These are phyloP conservation scores for Limenitis camilla DNA, from an alignment of 2,888 invertebrate species.

Conservation along the genomic window DNA sequence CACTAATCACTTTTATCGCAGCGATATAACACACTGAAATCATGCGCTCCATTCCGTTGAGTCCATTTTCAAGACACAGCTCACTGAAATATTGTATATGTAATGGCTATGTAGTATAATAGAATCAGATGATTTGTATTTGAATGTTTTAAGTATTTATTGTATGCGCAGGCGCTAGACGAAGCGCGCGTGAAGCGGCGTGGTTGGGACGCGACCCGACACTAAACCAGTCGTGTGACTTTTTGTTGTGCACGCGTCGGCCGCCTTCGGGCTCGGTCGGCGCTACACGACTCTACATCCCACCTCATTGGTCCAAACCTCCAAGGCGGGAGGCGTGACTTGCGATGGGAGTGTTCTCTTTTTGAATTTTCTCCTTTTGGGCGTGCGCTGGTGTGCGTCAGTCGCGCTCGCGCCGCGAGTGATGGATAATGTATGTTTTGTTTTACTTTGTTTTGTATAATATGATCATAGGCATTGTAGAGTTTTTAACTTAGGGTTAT, in stretches of 20 bases:
- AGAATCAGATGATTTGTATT: constrained; percentile 15
- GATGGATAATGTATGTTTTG: constrained; percentile 58
- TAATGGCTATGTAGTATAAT: constrained; percentile 10
- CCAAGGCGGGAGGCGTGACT: constrained; percentile 58
- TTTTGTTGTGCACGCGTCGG: constrained; percentile 72
- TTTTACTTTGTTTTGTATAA: constrained; percentile 32
- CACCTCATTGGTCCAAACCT: constrained; percentile 39
- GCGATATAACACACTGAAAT: constrained; percentile 64
- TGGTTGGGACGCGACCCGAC: constrained; percentile 74
- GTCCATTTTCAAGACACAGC: constrained; percentile 63
- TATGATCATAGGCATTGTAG: constrained; percentile 9
- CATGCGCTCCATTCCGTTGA: constrained; percentile 68
- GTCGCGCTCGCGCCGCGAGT: constrained; percentile 60
- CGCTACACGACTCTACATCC: constrained; percentile 33
- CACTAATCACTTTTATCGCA: constrained; percentile 68
- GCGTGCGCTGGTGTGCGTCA: constrained; percentile 63
- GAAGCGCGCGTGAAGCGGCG: constrained; percentile 64
- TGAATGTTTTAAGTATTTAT: constrained; percentile 48
- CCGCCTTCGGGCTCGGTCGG: constrained; percentile 53
- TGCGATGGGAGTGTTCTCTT: constrained; percentile 69
- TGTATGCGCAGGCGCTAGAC: constrained; percentile 51
- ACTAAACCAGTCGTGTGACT: constrained; percentile 72
- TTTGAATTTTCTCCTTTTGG: constrained; percentile 72
- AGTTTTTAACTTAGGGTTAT: neutral
- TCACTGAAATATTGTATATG: constrained; percentile 36